Evolutionary conservation across 2,113 vertebrate species (phyloP).

Genomic region (Psilopsiagon aymara): DNA sequence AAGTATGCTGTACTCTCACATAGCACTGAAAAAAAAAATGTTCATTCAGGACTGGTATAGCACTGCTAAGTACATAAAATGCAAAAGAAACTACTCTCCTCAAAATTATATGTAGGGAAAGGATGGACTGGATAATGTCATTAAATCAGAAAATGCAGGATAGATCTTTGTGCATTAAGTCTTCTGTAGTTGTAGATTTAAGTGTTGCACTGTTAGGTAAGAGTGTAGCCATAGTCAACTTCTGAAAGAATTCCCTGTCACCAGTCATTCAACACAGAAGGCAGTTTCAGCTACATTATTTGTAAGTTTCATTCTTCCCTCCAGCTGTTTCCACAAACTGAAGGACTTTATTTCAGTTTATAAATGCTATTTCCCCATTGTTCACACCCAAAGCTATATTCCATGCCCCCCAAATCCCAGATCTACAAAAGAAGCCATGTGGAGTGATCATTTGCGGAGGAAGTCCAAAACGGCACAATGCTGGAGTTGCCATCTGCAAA

Average conservation of each 20-base stretch:
- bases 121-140: background rate
- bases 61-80: background rate
- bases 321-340: slow-evolving; percentile 38
- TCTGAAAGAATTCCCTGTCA: slow-evolving; percentile 10
- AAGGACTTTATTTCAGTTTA: slow-evolving; percentile 30
- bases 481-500: background rate
- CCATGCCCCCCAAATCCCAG: background rate
- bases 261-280: background rate
- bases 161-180: background rate
- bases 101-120: background rate
- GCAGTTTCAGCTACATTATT: background rate
- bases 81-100: background rate
- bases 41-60: background rate
- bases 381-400: slow-evolving; percentile 31
- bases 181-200: background rate
- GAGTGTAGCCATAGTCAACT: background rate
- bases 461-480: background rate
- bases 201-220: background rate
- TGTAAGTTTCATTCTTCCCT: background rate
- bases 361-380: slow-evolving; percentile 10
- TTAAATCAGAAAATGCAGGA: background rate
- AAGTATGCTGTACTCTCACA: background rate
- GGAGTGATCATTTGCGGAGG: background rate
- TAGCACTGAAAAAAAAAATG: background rate
- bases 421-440: background rate